Evolutionary conservation across 2,797 vertebrate species (phyloP), one percentile per base, ranked within the genome.

Genomic region (Hafferia zeledoni): DNA sequence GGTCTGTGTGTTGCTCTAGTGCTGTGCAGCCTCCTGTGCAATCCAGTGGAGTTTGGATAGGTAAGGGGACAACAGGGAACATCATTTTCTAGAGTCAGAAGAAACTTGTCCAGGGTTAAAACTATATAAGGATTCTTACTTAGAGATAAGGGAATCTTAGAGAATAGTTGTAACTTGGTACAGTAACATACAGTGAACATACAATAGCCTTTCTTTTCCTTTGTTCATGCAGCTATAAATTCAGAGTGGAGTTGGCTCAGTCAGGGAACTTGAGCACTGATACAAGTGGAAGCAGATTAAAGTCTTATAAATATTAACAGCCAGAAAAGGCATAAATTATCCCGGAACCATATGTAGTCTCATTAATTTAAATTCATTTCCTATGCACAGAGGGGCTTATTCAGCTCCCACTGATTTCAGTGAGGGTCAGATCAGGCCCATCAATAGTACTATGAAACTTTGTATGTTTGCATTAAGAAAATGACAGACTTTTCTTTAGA

Each of bases 291-390:
- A 94, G 53, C 87, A 93, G 89, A 96, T 94, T 90, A 95, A 80
- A 35, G 87, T 93, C 74, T 87, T 94, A 71, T 69, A 94, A 94
- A 91, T 95, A 90, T 81, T 92, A 97, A 86, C 72, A 90, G 52
- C 44, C 59, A 91, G 75, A 92, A 93, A 83, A 86, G 37, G 27
- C 79, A 92, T 91, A 91, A 88, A 90, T 94, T 94, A 93, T 83
- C 72, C 56, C 76, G 50, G 83, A 95, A 92, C 87, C 84, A 79
- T 94, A 86, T 92, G 89, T 79, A 94, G 76, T 72, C 83, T 94
- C 89, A 86, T 90, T 95, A 86, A 94, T 94, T 96, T 90, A n/a
- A 87, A 83, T 94, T 96, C 11, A 91, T 96, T 96, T 96, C 94
- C 95, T 96, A 59, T 84, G 59, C 94, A 86, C 60, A 86, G 90